A percentile compares a stretch with the other conserved stretches of the same genome.
phyloP scores from a whole-genome alignment of 2,888 invertebrate species.

The Sycophila texana region DNA sequence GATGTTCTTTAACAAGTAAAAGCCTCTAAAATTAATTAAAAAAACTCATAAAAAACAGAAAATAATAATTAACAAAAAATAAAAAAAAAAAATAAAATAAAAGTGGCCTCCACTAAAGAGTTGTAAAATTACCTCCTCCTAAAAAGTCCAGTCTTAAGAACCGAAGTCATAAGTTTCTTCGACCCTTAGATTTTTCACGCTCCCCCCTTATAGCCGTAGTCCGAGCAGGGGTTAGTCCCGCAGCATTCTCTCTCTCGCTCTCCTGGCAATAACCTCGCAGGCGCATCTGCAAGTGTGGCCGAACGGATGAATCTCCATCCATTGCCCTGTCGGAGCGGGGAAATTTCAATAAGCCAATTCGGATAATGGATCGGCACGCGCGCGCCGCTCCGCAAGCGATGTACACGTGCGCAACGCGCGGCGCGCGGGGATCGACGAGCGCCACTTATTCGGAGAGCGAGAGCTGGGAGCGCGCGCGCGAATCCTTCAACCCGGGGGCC shows the following conservation, averaged over 20 bases:
- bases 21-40: no score
- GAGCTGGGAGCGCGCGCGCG: conserved; percentile 3
- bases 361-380: conserved; percentile 73
- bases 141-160: no score
- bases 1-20: no score
- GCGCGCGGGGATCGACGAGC: conserved; percentile 45
- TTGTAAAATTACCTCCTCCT: no score
- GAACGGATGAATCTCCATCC: conserved; percentile 73
- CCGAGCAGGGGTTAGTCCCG: not conserved
- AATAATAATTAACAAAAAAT: no score
- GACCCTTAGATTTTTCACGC: not conserved
- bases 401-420: conserved; percentile 58
- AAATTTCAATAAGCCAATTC: conserved; percentile 76
- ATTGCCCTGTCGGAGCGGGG: conserved; percentile 69
- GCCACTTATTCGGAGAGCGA: conserved; percentile 41
- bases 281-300: conserved; percentile 69
- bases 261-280: conserved; percentile 32
- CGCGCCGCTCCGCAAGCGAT: conserved; percentile 44
- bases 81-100: no score
- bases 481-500: conserved; percentile 31
- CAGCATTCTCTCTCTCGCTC: not conserved
- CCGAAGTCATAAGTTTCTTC: no score
- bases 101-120: no score
- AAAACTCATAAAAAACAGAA: no score
- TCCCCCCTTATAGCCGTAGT: not conserved